Evolutionary conservation across 2,888 invertebrate species (phyloP), one percentile per base, ranked within the genome.

Genomic region (Gerosis bhagava): DNA sequence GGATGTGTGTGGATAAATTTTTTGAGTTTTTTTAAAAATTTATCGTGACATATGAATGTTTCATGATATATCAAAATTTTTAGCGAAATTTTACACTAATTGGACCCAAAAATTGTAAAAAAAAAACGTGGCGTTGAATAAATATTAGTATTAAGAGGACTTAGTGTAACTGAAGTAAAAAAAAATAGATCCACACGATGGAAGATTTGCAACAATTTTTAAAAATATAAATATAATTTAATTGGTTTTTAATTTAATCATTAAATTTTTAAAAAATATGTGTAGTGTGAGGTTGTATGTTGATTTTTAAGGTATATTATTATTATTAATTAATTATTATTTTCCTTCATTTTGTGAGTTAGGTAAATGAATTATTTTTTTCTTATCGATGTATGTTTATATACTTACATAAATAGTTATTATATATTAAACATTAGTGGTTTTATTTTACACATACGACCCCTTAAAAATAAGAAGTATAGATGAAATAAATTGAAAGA

Each of bases 391-490:
- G 84, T 87, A 84, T 83, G 87, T 88, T 87, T 87, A 84, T 87
- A 87, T 83, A 87, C 79, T 83, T 87, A 86, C 80, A 84, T 87
- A 86, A 83, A 88, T 88, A 88, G 87, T 88, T 88, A 88, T 86
- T 84, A 86, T 87, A 84, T 86, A 86, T 83, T 84, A 67, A 60
- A 81, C 50, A 77, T 73, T 59, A 57, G 59, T 83, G 41, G 84
- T 86, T 84, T 84, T 72, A 84, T 84, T 84, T 64, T 19, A n/a
- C n/a, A n/a, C n/a, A n/a, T n/a, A n/a, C n/a, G n/a, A n/a, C n/a
- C n/a, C n/a, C n/a, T n/a, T n/a, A n/a, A n/a, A n/a, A n/a, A n/a
- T n/a, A n/a, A n/a, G n/a, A n/a, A n/a, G n/a, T n/a, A n/a, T n/a
- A n/a, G n/a, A n/a, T n/a, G n/a, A n/a, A n/a, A n/a, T n/a, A n/a